These are phyloP conservation scores for Lasioglossum vierecki DNA, from an alignment of 2,888 invertebrate genomes.

Conservation along the genomic window DNA sequence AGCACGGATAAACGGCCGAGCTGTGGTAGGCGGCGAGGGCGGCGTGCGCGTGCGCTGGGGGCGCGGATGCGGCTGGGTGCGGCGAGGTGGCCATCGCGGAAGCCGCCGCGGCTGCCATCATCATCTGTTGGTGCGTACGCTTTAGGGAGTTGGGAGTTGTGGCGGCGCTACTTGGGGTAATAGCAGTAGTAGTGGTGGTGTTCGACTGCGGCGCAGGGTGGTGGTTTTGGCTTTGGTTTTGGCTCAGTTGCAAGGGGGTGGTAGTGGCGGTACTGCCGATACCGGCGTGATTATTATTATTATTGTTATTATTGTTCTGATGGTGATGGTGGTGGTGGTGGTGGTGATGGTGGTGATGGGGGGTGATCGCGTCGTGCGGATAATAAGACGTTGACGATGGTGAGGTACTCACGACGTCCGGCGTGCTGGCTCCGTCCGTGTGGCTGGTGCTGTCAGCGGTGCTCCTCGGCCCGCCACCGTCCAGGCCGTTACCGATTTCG, in stretches of 20 bases:
- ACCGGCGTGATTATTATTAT: slow-evolving; percentile 77
- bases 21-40: slow-evolving; percentile 88
- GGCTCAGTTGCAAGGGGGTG: slow-evolving; percentile 82
- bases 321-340: slow-evolving; percentile 79
- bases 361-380: slow-evolving; percentile 84
- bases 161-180: slow-evolving; percentile 84
- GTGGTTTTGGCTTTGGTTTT: slow-evolving; percentile 83
- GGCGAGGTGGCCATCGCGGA: slow-evolving; percentile 86
- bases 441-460: slow-evolving; percentile 97
- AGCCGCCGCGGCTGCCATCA: slow-evolving; percentile 84
- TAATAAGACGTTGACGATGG: slow-evolving; percentile 83
- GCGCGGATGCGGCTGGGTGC: slow-evolving; percentile 87
- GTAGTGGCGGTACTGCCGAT: slow-evolving; percentile 79
- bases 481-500: slow-evolving; percentile 91
- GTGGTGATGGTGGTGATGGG: slow-evolving; percentile 83
- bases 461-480: slow-evolving; percentile 92
- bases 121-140: slow-evolving; percentile 84
- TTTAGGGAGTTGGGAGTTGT: slow-evolving; percentile 85
- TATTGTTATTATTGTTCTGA: slow-evolving; percentile 71
- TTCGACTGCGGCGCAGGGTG: slow-evolving; percentile 78
- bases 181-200: slow-evolving; percentile 80
- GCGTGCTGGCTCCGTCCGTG: slow-evolving; percentile 97
- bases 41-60: slow-evolving; percentile 88
- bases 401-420: slow-evolving; percentile 97
- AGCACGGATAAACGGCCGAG: slow-evolving; percentile 93